Base-by-base conservation (phyloP, 2,113 vertebrate species). In the Psilopogon haemacephalus region DNA sequence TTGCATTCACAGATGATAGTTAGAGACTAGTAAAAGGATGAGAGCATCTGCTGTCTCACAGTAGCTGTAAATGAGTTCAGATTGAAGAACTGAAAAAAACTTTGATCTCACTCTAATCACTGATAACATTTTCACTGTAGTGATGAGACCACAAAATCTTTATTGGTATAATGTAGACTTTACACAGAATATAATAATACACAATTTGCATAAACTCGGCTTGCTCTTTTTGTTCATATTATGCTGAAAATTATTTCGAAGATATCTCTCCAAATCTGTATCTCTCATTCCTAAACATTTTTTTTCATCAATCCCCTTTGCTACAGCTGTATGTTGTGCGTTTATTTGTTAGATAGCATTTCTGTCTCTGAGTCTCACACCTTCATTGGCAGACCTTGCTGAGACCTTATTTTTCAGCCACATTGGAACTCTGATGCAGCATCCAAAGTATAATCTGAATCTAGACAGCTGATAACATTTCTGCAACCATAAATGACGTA, bases 371-470 rank as follows among this genome's bases (percentile, higher is more conserved):
- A 75, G 7, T 16, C 11, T 1, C 16, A 52, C 21, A 13, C 37
- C 6, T 35, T 35, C 38, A 24, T 21, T 38, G 35, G 12, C 33
- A 77, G 33, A 59, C 17, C 9, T 90, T 65, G 30, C 60, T 6
- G 12, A 79, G 42, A 72, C 37, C 6, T 86, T 72, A 33, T 19
- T 68, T 90, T 90, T 55, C 58, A 58, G 16, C 3, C 21, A 14
- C 1, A 0, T 26, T 63, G 52, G 12, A 17, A 12, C 13, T 63
- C 15, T 8, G 67, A 74, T 7, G 10, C n/a, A 46, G 6, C 6
- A 3, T 30, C 16, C 27, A 63, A 89, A 74, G 13, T 28, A 33
- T 19, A 75, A 32, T 7, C 19, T 3, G 10, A 54, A 65, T 20
- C 11, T 14, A 60, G 40, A 27, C 35, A 69, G 44, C 9, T 42